Percentiles rank a stretch among this genome's conserved stretches.
These are phyloP conservation scores for Trimorus sp. DNA, from an alignment of 2,888 invertebrate genomes.

Conservation along the genomic window DNA sequence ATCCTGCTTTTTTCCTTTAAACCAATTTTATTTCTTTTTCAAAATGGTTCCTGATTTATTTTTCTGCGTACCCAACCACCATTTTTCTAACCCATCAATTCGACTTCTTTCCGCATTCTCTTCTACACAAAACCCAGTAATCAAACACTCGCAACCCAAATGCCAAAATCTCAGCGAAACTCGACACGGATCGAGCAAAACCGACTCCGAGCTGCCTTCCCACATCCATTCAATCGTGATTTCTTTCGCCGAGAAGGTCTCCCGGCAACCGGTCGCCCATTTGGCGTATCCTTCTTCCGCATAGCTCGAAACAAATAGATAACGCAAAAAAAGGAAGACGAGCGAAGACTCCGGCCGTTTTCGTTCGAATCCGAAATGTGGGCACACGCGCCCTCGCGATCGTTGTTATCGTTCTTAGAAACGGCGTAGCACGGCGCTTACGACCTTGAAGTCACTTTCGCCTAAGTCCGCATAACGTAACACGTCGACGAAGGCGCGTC, in stretches of 20 bases:
- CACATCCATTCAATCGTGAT: too few species aligned
- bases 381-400: slow-evolving; percentile 42
- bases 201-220: too few species aligned
- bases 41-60: too few species aligned
- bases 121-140: too few species aligned
- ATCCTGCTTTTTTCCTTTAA: too few species aligned
- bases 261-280: slow-evolving; percentile 11
- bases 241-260: slow-evolving; percentile 1
- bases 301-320: slow-evolving; percentile 24
- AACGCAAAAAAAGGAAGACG: slow-evolving; percentile 7
- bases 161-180: too few species aligned
- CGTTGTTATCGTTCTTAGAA: slow-evolving; percentile 67
- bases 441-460: slow-evolving; percentile 72
- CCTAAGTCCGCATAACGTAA: slow-evolving; percentile 66
- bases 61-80: too few species aligned
- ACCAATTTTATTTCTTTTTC: too few species aligned
- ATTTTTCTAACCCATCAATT: too few species aligned
- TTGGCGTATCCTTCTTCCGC: slow-evolving; percentile 41
- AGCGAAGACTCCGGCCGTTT: slow-evolving; percentile 5
- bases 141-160: too few species aligned
- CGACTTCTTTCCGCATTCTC: too few species aligned
- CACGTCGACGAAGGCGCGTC: slow-evolving; percentile 62
- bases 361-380: slow-evolving; percentile 39
- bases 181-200: too few species aligned
- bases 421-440: slow-evolving; percentile 60